A percentile compares a stretch with the other conserved stretches of the same genome.
Evolutionary conservation across 1,140 invertebrate species (phyloP).

Genomic region (Eufriesea mexicana): DNA sequence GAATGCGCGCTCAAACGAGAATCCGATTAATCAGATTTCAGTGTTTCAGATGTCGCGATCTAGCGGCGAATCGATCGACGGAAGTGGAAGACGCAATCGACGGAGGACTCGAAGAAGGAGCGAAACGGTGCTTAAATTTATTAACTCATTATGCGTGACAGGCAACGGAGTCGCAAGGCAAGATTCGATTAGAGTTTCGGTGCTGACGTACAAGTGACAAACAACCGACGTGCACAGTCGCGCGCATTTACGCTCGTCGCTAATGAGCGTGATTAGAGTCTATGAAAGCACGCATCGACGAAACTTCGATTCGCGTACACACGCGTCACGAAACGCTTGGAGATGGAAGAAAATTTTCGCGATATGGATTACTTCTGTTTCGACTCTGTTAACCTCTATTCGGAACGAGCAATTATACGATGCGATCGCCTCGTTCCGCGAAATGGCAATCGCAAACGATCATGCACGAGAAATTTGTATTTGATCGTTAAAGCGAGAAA

Average conservation of each 20-base stretch:
- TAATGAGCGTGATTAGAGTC: conserved; percentile 35
- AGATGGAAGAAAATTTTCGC: background rate
- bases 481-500: background rate
- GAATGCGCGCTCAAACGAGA: too few relatives aligned
- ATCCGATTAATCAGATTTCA: too few relatives aligned
- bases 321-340: background rate
- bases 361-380: background rate
- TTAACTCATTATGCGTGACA: background rate
- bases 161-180: conserved; percentile 2
- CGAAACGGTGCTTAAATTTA: conserved; percentile 17
- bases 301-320: background rate
- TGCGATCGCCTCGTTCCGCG: background rate
- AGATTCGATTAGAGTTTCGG: conserved; percentile 41
- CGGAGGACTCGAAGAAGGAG: background rate
- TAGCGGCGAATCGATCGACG: too few relatives aligned
- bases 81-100: background rate
- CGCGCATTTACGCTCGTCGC: background rate
- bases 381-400: too few relatives aligned
- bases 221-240: too few relatives aligned
- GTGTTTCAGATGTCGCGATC: background rate
- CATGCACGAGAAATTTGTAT: too few relatives aligned
- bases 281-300: conserved; percentile 3
- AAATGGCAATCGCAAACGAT: background rate
- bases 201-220: conserved; percentile 27
- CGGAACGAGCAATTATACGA: too few relatives aligned